Evolutionary conservation across 1,140 invertebrate species (phyloP).

Genomic region (Macrotrachela quadricornifera): DNA sequence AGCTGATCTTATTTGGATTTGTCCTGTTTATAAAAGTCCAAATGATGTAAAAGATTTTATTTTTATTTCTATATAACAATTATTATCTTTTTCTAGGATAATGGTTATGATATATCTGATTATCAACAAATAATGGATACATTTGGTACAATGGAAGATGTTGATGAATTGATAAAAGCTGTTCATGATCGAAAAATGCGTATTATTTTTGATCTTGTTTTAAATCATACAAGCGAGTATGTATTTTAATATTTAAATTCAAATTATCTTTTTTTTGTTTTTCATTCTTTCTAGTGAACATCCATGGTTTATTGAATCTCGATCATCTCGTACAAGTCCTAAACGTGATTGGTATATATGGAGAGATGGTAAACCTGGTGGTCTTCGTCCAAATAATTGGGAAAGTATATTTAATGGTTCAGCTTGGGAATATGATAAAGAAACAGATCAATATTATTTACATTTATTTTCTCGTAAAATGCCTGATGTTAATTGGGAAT

Average conservation of each 20-base stretch:
- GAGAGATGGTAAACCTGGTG: constrained; percentile 36
- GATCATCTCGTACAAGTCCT: constrained; percentile 34
- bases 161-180: constrained; percentile 37
- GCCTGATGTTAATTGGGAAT: constrained; percentile 53
- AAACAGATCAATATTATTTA: constrained; percentile 47
- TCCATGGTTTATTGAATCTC: constrained; percentile 50
- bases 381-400: constrained; percentile 52
- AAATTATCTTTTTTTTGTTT: too few relatives aligned
- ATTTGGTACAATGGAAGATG: constrained; percentile 49
- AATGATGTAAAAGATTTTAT: too few relatives aligned
- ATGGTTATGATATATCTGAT: constrained; percentile 46
- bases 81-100: constrained; percentile 35
- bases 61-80: too few relatives aligned
- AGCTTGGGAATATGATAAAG: constrained; percentile 47
- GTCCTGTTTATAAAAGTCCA: too few relatives aligned
- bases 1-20: too few relatives aligned
- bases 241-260: too few relatives aligned
- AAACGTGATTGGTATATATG: constrained; percentile 51
- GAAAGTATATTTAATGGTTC: constrained; percentile 37
- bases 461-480: constrained; percentile 47
- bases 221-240: constrained; percentile 44
- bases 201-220: constrained; percentile 58
- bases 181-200: constrained; percentile 38
- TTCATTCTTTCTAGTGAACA: constrained; percentile 40
- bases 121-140: constrained; percentile 46